These are phyloP conservation scores for Tachysurus fulvidraco DNA, from an alignment of 2,113 vertebrate genomes.

Conservation along the genomic window DNA sequence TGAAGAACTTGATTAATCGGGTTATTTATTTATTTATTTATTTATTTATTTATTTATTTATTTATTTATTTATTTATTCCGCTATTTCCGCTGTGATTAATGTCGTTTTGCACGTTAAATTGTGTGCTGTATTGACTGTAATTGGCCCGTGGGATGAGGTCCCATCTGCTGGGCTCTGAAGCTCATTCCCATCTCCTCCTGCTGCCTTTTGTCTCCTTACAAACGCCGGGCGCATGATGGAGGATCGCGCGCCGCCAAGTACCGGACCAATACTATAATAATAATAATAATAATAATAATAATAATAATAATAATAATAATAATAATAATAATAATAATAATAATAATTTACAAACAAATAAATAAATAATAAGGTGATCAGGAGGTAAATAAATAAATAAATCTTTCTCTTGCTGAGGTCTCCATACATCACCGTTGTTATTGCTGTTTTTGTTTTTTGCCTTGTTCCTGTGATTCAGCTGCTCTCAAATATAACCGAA, in stretches of 20 bases:
- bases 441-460: not conserved
- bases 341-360: no score
- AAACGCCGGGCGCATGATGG: not conserved
- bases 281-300: slow-evolving; percentile 10
- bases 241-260: not conserved
- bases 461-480: not conserved
- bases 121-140: slow-evolving; percentile 49
- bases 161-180: slow-evolving; percentile 91
- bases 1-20: not conserved
- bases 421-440: not conserved
- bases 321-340: slow-evolving; percentile 28
- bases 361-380: slow-evolving; percentile 4
- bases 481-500: not conserved
- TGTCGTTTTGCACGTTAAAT: slow-evolving; percentile 47
- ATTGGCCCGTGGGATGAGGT: slow-evolving; percentile 72
- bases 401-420: not conserved
- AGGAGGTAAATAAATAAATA: not conserved
- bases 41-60: not conserved
- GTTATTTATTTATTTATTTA: not conserved
- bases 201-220: slow-evolving; percentile 83
- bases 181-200: slow-evolving; percentile 91
- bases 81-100: slow-evolving; percentile 44
- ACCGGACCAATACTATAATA: not conserved
- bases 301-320: slow-evolving; percentile 30
- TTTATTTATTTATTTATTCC: not conserved